Conservation (phyloP, 2,888 invertebrate genomes). For the Thereva unica region DNA sequence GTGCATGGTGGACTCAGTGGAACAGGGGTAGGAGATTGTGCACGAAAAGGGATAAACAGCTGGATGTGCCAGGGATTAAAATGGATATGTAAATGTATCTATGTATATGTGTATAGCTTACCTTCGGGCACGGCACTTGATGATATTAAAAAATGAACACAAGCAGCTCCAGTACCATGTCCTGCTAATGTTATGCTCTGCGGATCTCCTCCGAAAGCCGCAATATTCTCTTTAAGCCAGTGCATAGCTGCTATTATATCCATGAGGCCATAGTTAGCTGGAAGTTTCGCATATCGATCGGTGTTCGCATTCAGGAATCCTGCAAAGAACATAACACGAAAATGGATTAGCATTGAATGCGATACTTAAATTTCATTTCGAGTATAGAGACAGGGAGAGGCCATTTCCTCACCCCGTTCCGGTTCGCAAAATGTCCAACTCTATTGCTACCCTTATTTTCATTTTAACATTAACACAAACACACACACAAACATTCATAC, state of each 20-base stretch:
- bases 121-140: conserved; percentile 93
- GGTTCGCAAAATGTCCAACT: not conserved
- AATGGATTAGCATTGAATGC: not conserved
- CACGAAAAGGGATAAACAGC: no score
- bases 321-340: conserved; percentile 57
- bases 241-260: conserved; percentile 95
- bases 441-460: no score
- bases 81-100: no score
- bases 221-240: conserved; percentile 95
- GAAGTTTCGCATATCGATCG: conserved; percentile 81
- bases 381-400: not conserved
- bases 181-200: conserved; percentile 92
- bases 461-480: no score
- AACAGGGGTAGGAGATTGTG: no score
- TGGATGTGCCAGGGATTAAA: no score
- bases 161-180: conserved; percentile 94
- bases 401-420: not conserved
- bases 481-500: no score
- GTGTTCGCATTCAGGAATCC: conserved; percentile 89
- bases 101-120: conserved; percentile 56
- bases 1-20: no score
- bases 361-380: no score
- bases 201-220: conserved; percentile 92
- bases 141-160: conserved; percentile 92
- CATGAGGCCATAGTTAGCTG: conserved; percentile 97